Evolutionary conservation across 2,113 vertebrate genomes (phyloP).

Genomic region (Peromyscus californicus): DNA sequence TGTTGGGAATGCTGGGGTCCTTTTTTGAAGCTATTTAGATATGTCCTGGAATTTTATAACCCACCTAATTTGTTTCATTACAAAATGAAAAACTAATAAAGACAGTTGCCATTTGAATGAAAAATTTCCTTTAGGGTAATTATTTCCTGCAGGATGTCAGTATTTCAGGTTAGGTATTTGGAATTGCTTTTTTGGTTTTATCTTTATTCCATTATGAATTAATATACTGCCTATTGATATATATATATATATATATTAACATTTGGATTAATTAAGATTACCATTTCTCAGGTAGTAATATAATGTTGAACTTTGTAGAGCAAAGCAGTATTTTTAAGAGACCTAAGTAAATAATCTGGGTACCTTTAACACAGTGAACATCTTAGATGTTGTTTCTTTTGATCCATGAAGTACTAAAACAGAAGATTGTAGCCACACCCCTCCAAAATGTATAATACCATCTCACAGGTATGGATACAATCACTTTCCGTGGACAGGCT

Average conservation of each 20-base stretch:
- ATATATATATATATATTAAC: background rate
- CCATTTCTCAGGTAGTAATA: conserved; percentile 36
- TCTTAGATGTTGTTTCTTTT: background rate
- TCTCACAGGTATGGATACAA: background rate
- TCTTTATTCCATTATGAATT: background rate
- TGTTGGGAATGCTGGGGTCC: background rate
- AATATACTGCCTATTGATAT: conserved; percentile 44
- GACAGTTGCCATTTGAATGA: conserved; percentile 4
- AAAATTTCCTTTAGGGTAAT: conserved; percentile 14
- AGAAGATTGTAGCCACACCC: background rate
- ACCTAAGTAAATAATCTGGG: conserved; percentile 6
- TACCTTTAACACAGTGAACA: conserved; percentile 1
- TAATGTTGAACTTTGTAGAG: conserved; percentile 16
- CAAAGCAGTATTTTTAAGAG: conserved; percentile 37
- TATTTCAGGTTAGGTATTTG: conserved; percentile 52
- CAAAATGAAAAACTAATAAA: conserved; percentile 58
- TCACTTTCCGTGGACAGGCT: background rate
- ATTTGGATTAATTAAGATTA: conserved; percentile 48
- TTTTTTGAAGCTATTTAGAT: conserved; percentile 19
- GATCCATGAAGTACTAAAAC: background rate
- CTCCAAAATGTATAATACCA: background rate
- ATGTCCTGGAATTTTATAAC: conserved; percentile 28
- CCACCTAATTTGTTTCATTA: background rate
- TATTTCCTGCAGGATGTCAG: background rate
- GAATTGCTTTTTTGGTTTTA: background rate